phyloP scores from a whole-genome alignment of 1,140 invertebrate species.

The Lineus longissimus region DNA sequence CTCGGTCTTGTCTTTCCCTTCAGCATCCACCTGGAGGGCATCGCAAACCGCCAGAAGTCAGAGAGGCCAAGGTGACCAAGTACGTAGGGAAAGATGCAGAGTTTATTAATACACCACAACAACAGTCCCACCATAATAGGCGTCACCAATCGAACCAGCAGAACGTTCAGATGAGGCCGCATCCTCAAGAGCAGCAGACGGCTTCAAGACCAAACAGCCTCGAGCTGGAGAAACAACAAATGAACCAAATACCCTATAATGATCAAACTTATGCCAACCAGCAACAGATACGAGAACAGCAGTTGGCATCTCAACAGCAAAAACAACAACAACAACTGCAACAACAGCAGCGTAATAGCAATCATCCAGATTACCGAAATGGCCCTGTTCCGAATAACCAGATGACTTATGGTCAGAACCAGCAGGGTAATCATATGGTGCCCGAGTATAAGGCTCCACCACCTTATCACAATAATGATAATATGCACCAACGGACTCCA shows the following conservation, averaged over 20 bases:
- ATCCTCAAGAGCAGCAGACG: constrained; percentile 27
- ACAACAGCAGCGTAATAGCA: neutral
- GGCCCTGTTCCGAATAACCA: neutral
- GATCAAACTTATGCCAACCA: constrained; percentile 8
- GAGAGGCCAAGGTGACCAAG: neutral
- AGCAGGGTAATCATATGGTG: neutral
- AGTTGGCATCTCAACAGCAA: neutral
- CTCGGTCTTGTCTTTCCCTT: neutral
- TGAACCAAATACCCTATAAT: constrained; percentile 19
- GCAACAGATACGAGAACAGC: constrained; percentile 15
- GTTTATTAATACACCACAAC: neutral
- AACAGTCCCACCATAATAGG: constrained; percentile 4
- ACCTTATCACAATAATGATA: neutral
- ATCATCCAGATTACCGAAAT: neutral
- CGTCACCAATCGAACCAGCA: constrained; percentile 6
- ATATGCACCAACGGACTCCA: neutral
- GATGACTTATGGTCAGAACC: neutral
- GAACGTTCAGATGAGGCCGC: constrained; percentile 15
- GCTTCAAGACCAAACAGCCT: constrained; percentile 73
- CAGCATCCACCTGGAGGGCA: constrained; percentile 9
- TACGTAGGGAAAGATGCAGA: neutral
- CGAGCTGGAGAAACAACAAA: constrained; percentile 57
- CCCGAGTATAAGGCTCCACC: neutral
- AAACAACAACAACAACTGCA: neutral
- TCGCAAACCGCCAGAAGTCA: constrained; percentile 15